Percentiles rank a stretch among this genome's conserved stretches.
Evolutionary conservation across 1,140 invertebrate species (phyloP).

Genomic region (Anthonomus grandis): DNA sequence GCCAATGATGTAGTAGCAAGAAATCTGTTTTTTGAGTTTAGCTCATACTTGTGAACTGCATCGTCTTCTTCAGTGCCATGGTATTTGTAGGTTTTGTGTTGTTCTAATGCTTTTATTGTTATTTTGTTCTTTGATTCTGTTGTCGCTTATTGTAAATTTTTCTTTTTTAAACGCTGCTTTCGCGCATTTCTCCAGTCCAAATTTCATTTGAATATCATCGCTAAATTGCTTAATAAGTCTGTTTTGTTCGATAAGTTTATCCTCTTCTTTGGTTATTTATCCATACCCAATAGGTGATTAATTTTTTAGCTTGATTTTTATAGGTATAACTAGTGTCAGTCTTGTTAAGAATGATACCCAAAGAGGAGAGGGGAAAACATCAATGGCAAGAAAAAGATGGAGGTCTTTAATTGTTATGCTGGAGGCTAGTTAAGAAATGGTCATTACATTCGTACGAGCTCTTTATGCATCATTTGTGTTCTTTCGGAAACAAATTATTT

Average conservation of each 20-base stretch:
- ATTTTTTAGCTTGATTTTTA: neutral
- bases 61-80: neutral
- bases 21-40: neutral
- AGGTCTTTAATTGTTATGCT: neutral
- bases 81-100: neutral
- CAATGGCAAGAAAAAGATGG: neutral
- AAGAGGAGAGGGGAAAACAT: neutral
- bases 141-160: too few species aligned
- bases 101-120: neutral
- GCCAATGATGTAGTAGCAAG: neutral
- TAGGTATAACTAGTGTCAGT: neutral
- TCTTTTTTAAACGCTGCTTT: neutral
- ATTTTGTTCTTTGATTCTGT: neutral
- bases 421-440: too few species aligned
- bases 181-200: neutral
- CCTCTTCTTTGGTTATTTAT: neutral
- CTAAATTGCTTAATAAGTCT: neutral
- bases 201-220: constrained; percentile 1
- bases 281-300: neutral
- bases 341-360: neutral
- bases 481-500: too few species aligned
- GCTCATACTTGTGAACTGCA: neutral
- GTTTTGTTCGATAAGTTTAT: neutral
- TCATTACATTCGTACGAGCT: too few species aligned
- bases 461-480: too few species aligned